Base-by-base conservation (phyloP, 2,888 invertebrate species). In the Drosophila fungiperda region DNA sequence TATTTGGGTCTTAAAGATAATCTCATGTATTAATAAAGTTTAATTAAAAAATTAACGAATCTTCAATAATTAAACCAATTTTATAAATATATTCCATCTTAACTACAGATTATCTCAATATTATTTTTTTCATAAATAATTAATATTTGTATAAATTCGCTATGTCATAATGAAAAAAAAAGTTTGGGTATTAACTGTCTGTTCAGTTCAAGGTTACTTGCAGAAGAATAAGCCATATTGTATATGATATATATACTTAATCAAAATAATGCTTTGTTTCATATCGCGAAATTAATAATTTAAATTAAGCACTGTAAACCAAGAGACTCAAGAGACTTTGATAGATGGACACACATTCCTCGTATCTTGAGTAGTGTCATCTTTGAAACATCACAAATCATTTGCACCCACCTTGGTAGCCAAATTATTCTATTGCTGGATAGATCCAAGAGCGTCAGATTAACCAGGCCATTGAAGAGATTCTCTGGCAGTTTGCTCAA, bases 361-460 rank as follows among this genome's bases (percentile, higher is more conserved):
- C 12, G 12, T 38, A 40, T 38, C 12, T 26, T 26, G 32, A 23
- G 32, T 36, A 23, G 23, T 32, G 59, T 29, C 48, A 68, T 57
- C 36, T 70, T 65, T 61, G 78, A 68, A 77, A 74, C 74, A 69
- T 52, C 36, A 20, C n/a, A 20, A 50, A 57, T 57, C 23, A 50
- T n/a, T 33, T 32, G 8, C 38, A 76, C 94, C 93, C 92, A 95
- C 95, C 94, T 93, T 64, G 94, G 93, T 80, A 96, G 94, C 64
- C 92, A 93, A 11, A 91, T 91, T 35, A 96, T 92, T 20, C 92
- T 93, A 92, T 97, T 97, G 75, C 94, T 93, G 63, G 95, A 94
- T 60, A 97, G 93, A 90, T 95, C 94, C 32, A 97, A 92, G 45
- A 90, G 93, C 80, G 94, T 93, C 61, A 97, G 92, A 70, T 94